Evolutionary conservation across 1,140 invertebrate species (phyloP).

Genomic region (Telenomus remus): DNA sequence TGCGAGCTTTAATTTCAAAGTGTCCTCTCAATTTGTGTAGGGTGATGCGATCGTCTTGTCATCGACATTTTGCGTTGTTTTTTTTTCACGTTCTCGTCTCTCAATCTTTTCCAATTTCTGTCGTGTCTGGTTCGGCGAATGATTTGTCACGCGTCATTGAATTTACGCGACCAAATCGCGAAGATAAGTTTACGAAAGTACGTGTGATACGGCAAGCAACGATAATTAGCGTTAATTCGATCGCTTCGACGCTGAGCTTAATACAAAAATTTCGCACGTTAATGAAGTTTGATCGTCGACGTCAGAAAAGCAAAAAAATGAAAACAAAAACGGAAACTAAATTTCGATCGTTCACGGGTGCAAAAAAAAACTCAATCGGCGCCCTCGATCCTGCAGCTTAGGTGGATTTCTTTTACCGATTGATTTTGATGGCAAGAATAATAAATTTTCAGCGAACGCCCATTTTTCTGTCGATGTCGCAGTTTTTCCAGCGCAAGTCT

Average conservation of each 20-base stretch:
- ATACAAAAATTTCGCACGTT: slow-evolving; percentile 25
- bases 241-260: slow-evolving; percentile 52
- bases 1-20: too few relatives aligned
- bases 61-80: slow-evolving; percentile 10
- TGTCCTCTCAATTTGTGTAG: not conserved
- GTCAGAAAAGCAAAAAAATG: slow-evolving; percentile 39
- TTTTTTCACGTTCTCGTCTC: slow-evolving; percentile 35
- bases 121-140: slow-evolving; percentile 55
- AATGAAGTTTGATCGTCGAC: slow-evolving; percentile 18
- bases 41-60: slow-evolving; percentile 32
- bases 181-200: slow-evolving; percentile 55
- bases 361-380: not conserved
- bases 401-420: slow-evolving; percentile 37
- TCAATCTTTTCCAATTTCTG: slow-evolving; percentile 53
- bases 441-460: slow-evolving; percentile 29
- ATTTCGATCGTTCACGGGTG: too few relatives aligned
- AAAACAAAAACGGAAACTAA: not conserved
- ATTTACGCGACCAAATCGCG: slow-evolving; percentile 57
- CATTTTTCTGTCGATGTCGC: slow-evolving; percentile 35
- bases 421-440: slow-evolving; percentile 40
- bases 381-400: slow-evolving; percentile 2
- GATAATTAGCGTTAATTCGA: slow-evolving; percentile 59
- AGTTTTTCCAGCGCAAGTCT: slow-evolving; percentile 13
- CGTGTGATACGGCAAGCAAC: slow-evolving; percentile 50
- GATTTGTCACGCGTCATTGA: slow-evolving; percentile 58